Conservation (phyloP, 53 echinoderm and acorn worm species). For the Arbacia lixula region DNA sequence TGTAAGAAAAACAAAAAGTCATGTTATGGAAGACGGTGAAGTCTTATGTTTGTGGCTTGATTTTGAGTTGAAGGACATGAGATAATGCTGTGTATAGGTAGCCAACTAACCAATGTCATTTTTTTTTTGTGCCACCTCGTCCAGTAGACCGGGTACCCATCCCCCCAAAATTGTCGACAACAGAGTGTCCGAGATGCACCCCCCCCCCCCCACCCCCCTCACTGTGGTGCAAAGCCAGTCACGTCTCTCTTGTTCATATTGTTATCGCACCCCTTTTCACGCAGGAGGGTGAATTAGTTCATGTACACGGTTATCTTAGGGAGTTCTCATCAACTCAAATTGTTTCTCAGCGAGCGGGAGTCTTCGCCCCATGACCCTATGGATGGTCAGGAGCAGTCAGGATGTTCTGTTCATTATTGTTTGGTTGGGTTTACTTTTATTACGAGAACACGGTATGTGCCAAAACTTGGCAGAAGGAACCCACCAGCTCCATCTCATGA, state of each 20-base stretch:
- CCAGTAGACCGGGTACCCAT: too few relatives aligned
- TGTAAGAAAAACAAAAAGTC: neutral
- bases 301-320: constrained; percentile 7
- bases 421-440: too few relatives aligned
- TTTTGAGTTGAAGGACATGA: constrained; percentile 9
- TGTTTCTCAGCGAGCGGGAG: constrained; percentile 11
- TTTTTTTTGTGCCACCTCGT: too few relatives aligned
- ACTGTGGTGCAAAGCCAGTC: too few relatives aligned
- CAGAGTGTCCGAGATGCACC: too few relatives aligned
- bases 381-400: neutral
- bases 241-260: neutral
- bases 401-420: too few relatives aligned
- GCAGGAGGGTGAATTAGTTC: neutral
- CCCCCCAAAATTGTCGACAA: too few relatives aligned
- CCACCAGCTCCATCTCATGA: too few relatives aligned
- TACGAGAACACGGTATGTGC: too few relatives aligned
- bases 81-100: constrained; percentile 53
- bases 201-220: too few relatives aligned
- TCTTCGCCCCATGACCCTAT: too few relatives aligned
- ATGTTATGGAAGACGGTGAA: neutral
- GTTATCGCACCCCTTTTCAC: neutral
- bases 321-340: constrained; percentile 35
- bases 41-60: neutral
- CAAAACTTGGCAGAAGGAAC: too few relatives aligned
- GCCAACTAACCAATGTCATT: constrained; percentile 26